A percentile compares a stretch with the other conserved stretches of the same genome.
Conservation (phyloP, 2,888 invertebrate genomes). For the Ophioninae sp. region DNA sequence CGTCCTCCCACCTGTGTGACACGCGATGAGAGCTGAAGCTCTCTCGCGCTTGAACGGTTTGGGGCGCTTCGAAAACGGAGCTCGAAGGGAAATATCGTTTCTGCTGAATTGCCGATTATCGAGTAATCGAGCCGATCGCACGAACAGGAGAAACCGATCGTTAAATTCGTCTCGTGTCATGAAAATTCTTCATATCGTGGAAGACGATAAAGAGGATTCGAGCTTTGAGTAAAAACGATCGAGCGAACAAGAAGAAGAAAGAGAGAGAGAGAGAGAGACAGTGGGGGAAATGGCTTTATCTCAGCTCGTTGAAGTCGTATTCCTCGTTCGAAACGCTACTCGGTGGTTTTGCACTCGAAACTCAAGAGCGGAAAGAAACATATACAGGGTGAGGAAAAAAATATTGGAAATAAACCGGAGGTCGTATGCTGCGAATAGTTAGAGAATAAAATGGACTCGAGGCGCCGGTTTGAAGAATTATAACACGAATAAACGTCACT, state of each 20-base stretch:
- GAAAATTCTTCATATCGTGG: slow-evolving; percentile 35
- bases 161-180: slow-evolving; percentile 48
- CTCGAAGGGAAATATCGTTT: slow-evolving; percentile 58
- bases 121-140: slow-evolving; percentile 20
- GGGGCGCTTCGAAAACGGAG: slow-evolving; percentile 26
- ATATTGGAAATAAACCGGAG: slow-evolving; percentile 19
- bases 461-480: slow-evolving; percentile 22
- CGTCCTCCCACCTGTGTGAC: slow-evolving; percentile 26
- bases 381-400: background rate
- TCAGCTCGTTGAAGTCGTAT: slow-evolving; percentile 22
- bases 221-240: slow-evolving; percentile 50
- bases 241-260: slow-evolving; percentile 3
- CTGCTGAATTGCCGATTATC: slow-evolving; percentile 51
- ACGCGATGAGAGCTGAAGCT: background rate
- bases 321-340: slow-evolving; percentile 10
- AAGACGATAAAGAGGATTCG: slow-evolving; percentile 26
- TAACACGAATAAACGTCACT: slow-evolving; percentile 47
- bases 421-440: slow-evolving; percentile 11
- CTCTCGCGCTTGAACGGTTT: background rate
- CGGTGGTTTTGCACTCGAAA: slow-evolving; percentile 45
- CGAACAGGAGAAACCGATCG: slow-evolving; percentile 39
- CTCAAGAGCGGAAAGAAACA: slow-evolving; percentile 38
- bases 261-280: background rate
- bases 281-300: background rate
- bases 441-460: slow-evolving; percentile 22